A percentile compares a stretch with the other conserved stretches of the same genome.
Evolutionary conservation across 2,888 invertebrate genomes (phyloP).

Genomic region (Meiosimyza platycephala): DNA sequence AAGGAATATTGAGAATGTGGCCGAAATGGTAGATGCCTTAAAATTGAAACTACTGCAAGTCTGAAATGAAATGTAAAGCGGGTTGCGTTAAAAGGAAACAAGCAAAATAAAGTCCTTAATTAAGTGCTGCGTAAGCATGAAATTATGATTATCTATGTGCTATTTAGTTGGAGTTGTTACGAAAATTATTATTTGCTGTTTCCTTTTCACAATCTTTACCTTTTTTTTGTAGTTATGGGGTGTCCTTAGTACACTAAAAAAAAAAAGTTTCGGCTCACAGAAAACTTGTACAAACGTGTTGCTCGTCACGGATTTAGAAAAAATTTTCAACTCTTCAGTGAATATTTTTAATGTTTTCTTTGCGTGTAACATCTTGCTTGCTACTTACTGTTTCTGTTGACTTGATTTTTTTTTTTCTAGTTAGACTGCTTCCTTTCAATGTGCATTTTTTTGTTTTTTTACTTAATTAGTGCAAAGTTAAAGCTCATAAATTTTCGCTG

Average conservation of each 20-base stretch:
- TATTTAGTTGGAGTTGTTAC: background rate
- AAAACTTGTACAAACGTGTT: too few species aligned
- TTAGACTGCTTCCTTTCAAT: background rate
- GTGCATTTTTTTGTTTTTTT: background rate
- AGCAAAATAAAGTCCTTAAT: constrained; percentile 27
- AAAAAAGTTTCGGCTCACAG: too few species aligned
- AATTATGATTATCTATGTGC: constrained; percentile 29
- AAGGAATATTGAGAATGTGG: background rate
- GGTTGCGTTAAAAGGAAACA: background rate
- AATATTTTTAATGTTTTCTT: too few species aligned
- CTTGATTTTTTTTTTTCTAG: constrained; percentile 23
- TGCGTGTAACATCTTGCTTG: background rate
- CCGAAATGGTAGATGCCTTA: background rate
- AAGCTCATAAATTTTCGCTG: constrained; percentile 36
- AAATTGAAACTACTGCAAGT: background rate
- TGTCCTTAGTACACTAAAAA: too few species aligned
- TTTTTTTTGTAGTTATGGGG: background rate
- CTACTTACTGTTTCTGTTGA: constrained; percentile 7
- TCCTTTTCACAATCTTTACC: background rate
- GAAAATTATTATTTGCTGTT: background rate
- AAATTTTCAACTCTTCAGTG: too few species aligned
- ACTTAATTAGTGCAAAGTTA: constrained; percentile 36
- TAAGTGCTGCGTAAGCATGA: constrained; percentile 31
- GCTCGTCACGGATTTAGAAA: too few species aligned
- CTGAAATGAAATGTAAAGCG: background rate